A percentile compares a stretch with the other conserved stretches of the same genome.
phyloP scores from a whole-genome alignment of 2,888 invertebrate genomes.

The Noctuana brunneofusca region DNA sequence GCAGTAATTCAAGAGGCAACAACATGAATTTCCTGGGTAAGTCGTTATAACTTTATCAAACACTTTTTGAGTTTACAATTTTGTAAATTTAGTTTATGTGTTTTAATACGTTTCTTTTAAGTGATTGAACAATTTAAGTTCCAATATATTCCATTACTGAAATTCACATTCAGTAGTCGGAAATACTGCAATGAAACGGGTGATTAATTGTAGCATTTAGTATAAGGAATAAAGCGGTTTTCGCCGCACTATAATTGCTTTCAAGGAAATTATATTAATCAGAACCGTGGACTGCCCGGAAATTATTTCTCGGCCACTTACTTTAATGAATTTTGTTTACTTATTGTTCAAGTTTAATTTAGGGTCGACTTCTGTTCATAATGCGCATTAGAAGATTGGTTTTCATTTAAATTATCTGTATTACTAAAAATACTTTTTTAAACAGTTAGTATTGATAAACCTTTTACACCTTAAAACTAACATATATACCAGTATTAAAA shows the following conservation, averaged over 20 bases:
- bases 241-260: conserved; percentile 13
- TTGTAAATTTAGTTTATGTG: background rate
- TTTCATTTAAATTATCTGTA: too few relatives aligned
- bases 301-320: background rate
- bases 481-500: too few relatives aligned
- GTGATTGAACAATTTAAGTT: background rate
- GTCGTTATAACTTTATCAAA: conserved; percentile 43
- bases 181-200: conserved; percentile 16
- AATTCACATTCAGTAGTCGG: conserved; percentile 5
- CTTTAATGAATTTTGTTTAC: background rate
- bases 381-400: too few relatives aligned
- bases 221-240: background rate
- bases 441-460: too few relatives aligned
- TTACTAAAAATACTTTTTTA: too few relatives aligned
- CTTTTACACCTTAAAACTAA: too few relatives aligned
- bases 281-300: background rate
- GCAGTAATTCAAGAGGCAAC: conserved; percentile 53
- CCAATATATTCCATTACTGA: background rate
- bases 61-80: background rate
- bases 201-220: conserved; percentile 9
- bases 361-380: too few relatives aligned
- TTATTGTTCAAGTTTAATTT: background rate
- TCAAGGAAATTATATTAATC: conserved; percentile 1
- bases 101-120: background rate
- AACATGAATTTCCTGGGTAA: conserved; percentile 78